phyloP scores from a whole-genome alignment of 2,113 vertebrate species.

The Oceanites oceanicus region DNA sequence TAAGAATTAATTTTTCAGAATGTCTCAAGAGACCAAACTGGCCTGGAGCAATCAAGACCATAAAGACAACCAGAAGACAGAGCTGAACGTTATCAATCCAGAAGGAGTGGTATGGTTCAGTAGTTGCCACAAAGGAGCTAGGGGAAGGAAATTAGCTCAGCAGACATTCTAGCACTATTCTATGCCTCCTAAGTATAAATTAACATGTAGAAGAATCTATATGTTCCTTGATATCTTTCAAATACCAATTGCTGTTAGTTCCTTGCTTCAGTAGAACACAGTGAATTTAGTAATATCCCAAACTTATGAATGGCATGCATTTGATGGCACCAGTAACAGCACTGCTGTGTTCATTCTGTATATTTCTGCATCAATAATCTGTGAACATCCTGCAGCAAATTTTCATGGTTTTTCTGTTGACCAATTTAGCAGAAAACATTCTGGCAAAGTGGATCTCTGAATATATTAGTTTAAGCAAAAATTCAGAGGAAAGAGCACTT shows the following conservation, averaged over 20 bases:
- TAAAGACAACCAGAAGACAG: neutral
- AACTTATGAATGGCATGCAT: neutral
- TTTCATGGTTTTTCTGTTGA: neutral
- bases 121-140: neutral
- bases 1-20: neutral
- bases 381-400: neutral
- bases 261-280: neutral
- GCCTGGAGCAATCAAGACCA: neutral
- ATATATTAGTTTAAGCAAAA: neutral
- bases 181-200: neutral
- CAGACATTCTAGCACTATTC: neutral
- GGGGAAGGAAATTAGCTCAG: neutral
- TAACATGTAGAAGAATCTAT: neutral
- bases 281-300: neutral
- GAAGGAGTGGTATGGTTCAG: neutral
- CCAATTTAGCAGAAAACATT: neutral
- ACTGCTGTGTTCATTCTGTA: neutral
- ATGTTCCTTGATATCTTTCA: neutral
- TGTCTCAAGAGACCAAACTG: neutral
- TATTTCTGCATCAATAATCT: neutral
- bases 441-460: neutral
- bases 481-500: neutral
- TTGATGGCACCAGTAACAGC: neutral
- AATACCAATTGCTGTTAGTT: neutral
- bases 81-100: neutral